These are phyloP conservation scores for Machimus atricapillus DNA, from an alignment of 2,888 invertebrate genomes.

Conservation along the genomic window DNA sequence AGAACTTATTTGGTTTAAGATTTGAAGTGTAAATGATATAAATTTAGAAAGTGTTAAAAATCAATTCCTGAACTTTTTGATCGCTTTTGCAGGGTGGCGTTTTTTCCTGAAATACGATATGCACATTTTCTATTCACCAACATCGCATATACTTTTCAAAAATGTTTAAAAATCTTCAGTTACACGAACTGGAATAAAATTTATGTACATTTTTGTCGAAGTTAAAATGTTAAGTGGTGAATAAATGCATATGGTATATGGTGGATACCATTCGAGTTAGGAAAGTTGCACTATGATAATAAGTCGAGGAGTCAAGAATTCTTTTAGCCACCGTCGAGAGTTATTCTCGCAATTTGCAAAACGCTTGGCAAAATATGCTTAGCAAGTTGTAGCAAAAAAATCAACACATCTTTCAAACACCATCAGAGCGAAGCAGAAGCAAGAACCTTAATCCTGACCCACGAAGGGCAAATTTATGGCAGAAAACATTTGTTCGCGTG, in stretches of 20 bases:
- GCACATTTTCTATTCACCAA: no score
- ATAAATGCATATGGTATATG: neutral
- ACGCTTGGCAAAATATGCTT: neutral
- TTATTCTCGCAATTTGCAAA: neutral
- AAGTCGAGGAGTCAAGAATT: neutral
- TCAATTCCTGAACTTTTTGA: no score
- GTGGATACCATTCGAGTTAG: neutral
- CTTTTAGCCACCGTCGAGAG: neutral
- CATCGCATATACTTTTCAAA: neutral
- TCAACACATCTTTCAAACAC: neutral
- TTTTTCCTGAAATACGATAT: no score
- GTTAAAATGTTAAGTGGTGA: neutral
- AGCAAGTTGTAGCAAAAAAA: neutral
- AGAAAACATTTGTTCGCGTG: slow-evolving; percentile 21
- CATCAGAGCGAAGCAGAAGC: neutral
- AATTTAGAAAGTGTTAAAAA: no score
- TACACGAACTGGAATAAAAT: neutral
- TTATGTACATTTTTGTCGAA: neutral
- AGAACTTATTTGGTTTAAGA: no score
- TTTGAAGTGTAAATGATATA: no score
- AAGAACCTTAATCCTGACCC: neutral
- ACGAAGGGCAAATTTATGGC: slow-evolving; percentile 5
- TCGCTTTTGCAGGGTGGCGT: no score
- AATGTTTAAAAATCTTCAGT: neutral
- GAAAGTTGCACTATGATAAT: neutral